Percentiles rank a stretch among this genome's conserved stretches.
phyloP scores from a whole-genome alignment of 2,113 vertebrate genomes.

The Todiramphus chloris region DNA sequence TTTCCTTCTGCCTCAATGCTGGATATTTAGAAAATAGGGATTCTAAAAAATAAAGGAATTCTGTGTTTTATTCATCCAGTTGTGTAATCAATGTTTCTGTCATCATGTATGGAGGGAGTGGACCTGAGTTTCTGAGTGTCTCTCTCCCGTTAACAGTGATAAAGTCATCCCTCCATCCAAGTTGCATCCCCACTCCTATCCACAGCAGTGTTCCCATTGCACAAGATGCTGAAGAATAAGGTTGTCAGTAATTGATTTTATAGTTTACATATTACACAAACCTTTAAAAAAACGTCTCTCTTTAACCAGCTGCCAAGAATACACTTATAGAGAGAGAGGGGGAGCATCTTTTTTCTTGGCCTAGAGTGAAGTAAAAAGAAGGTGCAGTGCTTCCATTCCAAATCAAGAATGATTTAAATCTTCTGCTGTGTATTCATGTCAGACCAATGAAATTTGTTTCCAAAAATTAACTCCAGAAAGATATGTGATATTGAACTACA shows the following conservation, averaged over 20 bases:
- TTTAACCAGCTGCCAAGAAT: not conserved
- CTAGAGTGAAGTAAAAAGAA: not conserved
- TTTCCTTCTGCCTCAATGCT: fast-evolving
- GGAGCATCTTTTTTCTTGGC: fast-evolving
- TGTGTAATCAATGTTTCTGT: not conserved
- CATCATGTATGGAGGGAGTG: fast-evolving
- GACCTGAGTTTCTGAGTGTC: not conserved
- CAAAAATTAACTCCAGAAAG: fast-evolving
- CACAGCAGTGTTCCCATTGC: not conserved
- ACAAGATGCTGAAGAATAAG: not conserved
- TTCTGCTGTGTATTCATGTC: not conserved
- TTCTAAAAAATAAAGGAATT: not conserved
- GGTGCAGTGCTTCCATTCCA: not conserved
- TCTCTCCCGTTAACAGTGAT: not conserved
- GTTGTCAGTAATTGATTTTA: not conserved
- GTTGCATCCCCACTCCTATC: fast-evolving
- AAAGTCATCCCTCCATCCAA: not conserved
- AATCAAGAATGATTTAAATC: not conserved
- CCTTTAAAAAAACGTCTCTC: not conserved
- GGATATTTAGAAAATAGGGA: not conserved
- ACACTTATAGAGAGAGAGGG: fast-evolving
- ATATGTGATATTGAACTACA: not conserved
- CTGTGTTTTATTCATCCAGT: not conserved
- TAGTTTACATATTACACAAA: fast-evolving
- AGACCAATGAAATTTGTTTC: not conserved